phyloP scores from a whole-genome alignment of 92 coral and sea anemone species.

The Desmophyllum pertusum region DNA sequence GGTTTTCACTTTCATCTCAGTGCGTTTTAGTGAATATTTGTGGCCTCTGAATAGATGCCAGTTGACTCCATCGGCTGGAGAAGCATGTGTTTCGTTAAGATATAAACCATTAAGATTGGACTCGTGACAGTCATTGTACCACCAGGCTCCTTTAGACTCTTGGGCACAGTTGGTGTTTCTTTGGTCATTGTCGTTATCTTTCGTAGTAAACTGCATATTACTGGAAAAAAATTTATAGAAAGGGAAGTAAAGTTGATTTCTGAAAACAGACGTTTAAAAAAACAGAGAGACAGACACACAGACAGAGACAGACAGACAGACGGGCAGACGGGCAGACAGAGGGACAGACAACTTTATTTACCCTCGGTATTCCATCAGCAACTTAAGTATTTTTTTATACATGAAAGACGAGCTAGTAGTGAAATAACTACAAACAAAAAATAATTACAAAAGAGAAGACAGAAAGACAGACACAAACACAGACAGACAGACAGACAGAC shows the following conservation, averaged over 20 bases:
- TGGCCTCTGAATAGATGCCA: conserved; percentile 16
- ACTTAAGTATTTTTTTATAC: too few species aligned
- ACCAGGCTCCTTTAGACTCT: conserved; percentile 37
- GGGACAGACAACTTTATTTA: too few species aligned
- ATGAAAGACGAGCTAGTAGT: too few species aligned
- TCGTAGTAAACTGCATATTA: conserved; percentile 34
- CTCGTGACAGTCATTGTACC: conserved; percentile 16
- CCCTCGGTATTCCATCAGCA: too few species aligned
- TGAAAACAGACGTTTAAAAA: neutral
- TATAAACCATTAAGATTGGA: conserved; percentile 50
- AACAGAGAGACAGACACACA: too few species aligned
- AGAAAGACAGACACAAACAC: too few species aligned
- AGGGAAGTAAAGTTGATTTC: neutral
- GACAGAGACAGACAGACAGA: too few species aligned
- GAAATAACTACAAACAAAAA: too few species aligned
- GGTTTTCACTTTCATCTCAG: conserved; percentile 27
- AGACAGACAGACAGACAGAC: too few species aligned
- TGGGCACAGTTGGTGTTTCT: conserved; percentile 11
- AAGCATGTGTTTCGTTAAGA: conserved; percentile 5
- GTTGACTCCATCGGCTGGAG: conserved; percentile 22
- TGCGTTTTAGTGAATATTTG: conserved; percentile 6
- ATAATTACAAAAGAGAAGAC: too few species aligned
- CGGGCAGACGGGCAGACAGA: too few species aligned
- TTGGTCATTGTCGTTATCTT: conserved; percentile 42
- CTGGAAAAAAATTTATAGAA: neutral